Evolutionary conservation across 2,113 vertebrate species (phyloP), one percentile per base, ranked within the genome.

Genomic region (Pomatorhinus ruficollis): DNA sequence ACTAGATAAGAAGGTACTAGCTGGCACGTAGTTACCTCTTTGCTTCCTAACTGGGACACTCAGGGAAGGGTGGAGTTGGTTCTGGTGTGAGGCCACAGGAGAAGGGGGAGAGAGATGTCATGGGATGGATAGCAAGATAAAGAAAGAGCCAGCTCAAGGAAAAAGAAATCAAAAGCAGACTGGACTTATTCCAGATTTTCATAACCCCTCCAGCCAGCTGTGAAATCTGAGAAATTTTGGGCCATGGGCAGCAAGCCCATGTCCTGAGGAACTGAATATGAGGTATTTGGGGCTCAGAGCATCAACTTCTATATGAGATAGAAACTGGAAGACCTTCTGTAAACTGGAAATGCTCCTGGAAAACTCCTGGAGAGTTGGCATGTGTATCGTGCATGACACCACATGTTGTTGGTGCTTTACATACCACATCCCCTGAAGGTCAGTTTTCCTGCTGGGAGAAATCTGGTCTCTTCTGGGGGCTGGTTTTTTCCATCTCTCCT

Each of bases 1-100:
- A 97, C 96, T 88, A 97, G 97, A 97, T 97, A 97, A 97, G 94
- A 97, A 92, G 91, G 94, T 94, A 92, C 78, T 80, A 70, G 86
- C 90, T 96, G 96, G 95, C 97, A 97, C 92, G 63, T 96, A 97
- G 81, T 82, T 96, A 96, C 92, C 89, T 96, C 91, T 96, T 93
- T 3, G 2, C 79, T 95, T 86, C 84, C 87, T 93, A 85, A 96
- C 88, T 93, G 70, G 91, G 89, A 90, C 92, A 76, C 65, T 78
- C 25, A 8, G 83, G 66, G 61, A 93, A 71, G 49, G 53, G 60
- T 86, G 60, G 78, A 75, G 57, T 11, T 79, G 71, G 50, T 45
- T 50, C 56, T 94, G 54, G 25, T 77, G 57, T 20, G 44, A 33
- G 63, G 31, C 57, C 85, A 76, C 21, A 28, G 78, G 49, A 90